Evolutionary conservation across 2,888 invertebrate genomes (phyloP), one percentile per base, ranked within the genome.

Genomic region (Lomographa bimaculata): DNA sequence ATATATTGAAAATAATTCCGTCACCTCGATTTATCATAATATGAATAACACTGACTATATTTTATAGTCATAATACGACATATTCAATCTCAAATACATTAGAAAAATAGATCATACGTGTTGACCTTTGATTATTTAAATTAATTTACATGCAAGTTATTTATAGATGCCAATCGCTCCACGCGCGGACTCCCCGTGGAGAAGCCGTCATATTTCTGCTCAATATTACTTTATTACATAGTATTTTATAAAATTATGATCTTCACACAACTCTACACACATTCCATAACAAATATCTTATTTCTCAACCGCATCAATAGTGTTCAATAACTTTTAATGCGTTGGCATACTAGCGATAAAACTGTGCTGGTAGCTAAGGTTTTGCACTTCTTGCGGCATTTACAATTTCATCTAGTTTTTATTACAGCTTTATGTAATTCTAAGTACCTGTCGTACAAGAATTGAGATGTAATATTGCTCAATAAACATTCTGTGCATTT

Each of bases 41-140:
- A n/a, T n/a, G n/a, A n/a, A n/a, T n/a, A n/a, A n/a, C n/a, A n/a
- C n/a, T n/a, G n/a, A n/a, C n/a, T n/a, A n/a, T n/a, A n/a, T n/a
- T n/a, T n/a, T n/a, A n/a, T n/a, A n/a, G n/a, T n/a, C n/a, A n/a
- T n/a, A n/a, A n/a, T n/a, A n/a, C n/a, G n/a, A n/a, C n/a, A n/a
- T n/a, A n/a, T n/a, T n/a, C n/a, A n/a, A n/a, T n/a, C n/a, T n/a
- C n/a, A n/a, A n/a, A n/a, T n/a, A n/a, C n/a, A n/a, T n/a, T n/a
- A n/a, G n/a, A 17, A 27, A 10, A 3, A 6, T 27, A 27, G 23
- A 17, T 16, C 26, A 16, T 5, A 1, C 5, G 12, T 27, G 5
- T 10, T 7, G 5, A 21, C 14, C 12, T 28, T n/a, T 28, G 23
- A 37, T 23, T 37, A 37, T 29, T 27, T 11, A 28, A 18, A 24